Evolutionary conservation across 2,797 vertebrate genomes (phyloP).

Genomic region (Ptychobarbus kaznakovi): DNA sequence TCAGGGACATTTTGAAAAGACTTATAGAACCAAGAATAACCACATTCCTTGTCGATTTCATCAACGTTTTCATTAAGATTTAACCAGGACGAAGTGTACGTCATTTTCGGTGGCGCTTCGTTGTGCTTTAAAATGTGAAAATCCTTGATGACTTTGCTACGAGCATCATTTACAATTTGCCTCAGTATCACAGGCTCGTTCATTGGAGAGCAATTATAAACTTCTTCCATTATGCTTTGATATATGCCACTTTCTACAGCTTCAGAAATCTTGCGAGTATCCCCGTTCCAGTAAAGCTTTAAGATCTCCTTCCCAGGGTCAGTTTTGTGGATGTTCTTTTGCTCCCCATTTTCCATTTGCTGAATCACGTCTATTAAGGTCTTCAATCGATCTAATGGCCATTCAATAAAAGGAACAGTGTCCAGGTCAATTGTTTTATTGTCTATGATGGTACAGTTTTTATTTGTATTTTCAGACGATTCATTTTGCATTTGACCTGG

Average conservation of each 20-base stretch:
- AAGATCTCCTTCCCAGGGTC: not conserved
- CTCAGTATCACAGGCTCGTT: constrained; percentile 63
- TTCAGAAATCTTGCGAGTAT: rapidly evolving
- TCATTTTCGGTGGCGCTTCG: constrained; percentile 56
- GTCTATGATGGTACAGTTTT: not conserved
- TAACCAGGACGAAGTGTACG: constrained; percentile 73
- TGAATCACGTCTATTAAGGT: not conserved
- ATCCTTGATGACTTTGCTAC: constrained; percentile 32
- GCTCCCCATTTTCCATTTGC: not conserved
- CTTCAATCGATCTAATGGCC: constrained; percentile 53
- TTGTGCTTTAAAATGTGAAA: constrained; percentile 64
- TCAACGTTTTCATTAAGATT: constrained; percentile 71
- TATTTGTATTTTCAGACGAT: not conserved
- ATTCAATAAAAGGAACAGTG: constrained; percentile 58
- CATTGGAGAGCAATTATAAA: rapidly evolving
- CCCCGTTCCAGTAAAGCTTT: constrained; percentile 59
- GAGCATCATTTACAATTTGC: constrained; percentile 29
- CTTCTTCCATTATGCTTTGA: not conserved
- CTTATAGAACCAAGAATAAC: constrained; percentile 57
- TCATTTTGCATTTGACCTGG: not conserved
- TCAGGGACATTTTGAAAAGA: not conserved
- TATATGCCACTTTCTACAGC: not conserved
- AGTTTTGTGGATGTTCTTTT: rapidly evolving
- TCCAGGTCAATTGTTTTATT: not conserved
- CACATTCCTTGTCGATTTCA: constrained; percentile 76